These are phyloP conservation scores for Megalops cyprinoides DNA, from an alignment of 2,797 vertebrate genomes.

Conservation along the genomic window DNA sequence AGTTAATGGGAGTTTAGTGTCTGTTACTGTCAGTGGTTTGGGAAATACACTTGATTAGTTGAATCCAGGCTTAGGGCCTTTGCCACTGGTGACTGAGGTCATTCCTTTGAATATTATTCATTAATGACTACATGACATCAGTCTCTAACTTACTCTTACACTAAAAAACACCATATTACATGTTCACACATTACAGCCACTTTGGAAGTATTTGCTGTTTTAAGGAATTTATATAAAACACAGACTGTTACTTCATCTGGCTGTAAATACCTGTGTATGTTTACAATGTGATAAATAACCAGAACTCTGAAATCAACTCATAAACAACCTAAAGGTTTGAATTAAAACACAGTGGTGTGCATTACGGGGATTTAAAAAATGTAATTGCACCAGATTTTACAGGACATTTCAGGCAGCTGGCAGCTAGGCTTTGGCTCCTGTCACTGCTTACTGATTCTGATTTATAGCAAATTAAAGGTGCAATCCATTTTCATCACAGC, in stretches of 20 bases:
- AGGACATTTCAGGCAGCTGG: slow-evolving; percentile 45
- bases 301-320: slow-evolving; percentile 41
- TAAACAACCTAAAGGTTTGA: slow-evolving; percentile 32
- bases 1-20: neutral
- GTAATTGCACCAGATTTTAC: slow-evolving; percentile 30
- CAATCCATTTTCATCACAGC: neutral
- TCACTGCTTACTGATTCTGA: slow-evolving; percentile 47
- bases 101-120: neutral
- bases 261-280: neutral
- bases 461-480: neutral
- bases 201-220: neutral
- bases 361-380: slow-evolving; percentile 45
- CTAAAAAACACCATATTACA: too few species aligned
- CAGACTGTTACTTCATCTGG: neutral
- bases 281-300: neutral
- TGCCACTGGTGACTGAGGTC: neutral
- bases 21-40: too few species aligned
- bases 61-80: too few species aligned
- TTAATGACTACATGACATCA: neutral
- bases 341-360: slow-evolving; percentile 46
- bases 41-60: too few species aligned
- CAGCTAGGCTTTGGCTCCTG: too few species aligned
- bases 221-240: neutral
- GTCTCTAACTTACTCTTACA: too few species aligned
- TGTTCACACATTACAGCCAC: neutral